Percentiles rank a stretch among this genome's conserved stretches.
phyloP scores from a whole-genome alignment of 2,113 vertebrate species.

The Perognathus longimembris region DNA sequence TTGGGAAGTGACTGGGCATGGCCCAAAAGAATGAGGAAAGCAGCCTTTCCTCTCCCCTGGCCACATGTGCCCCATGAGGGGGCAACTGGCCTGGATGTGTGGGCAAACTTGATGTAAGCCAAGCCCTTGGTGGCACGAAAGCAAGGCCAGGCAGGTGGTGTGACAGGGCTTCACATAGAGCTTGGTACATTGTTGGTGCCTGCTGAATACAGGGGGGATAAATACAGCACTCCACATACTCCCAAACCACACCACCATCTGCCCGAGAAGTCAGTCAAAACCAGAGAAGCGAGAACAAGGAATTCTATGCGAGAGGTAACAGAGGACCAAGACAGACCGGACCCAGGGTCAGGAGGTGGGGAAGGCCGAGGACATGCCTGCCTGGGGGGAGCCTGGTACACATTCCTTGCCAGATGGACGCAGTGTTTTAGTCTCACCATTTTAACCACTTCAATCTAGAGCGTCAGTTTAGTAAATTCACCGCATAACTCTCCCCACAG shows the following conservation, averaged over 20 bases:
- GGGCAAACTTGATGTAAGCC: background rate
- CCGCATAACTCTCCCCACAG: background rate
- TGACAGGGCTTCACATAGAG: background rate
- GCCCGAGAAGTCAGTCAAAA: background rate
- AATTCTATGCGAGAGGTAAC: background rate
- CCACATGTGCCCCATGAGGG: background rate
- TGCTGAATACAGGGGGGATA: background rate
- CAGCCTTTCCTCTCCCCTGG: background rate
- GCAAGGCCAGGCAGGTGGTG: background rate
- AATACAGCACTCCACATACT: background rate
- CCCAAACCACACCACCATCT: background rate
- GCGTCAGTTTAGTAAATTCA: background rate
- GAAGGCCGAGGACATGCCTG: background rate
- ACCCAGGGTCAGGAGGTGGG: background rate
- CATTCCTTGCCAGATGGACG: background rate
- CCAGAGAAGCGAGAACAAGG: background rate
- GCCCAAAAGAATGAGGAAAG: background rate
- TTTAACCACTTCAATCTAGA: background rate
- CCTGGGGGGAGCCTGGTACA: background rate
- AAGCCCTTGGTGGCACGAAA: background rate
- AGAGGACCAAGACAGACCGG: background rate
- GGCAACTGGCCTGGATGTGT: background rate
- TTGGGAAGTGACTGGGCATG: background rate
- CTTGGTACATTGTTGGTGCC: background rate
- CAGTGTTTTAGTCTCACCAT: background rate